A percentile compares a stretch with the other conserved stretches of the same genome.
These are phyloP conservation scores for Pollenia labialis DNA, from an alignment of 2,888 invertebrate genomes.

Conservation along the genomic window DNA sequence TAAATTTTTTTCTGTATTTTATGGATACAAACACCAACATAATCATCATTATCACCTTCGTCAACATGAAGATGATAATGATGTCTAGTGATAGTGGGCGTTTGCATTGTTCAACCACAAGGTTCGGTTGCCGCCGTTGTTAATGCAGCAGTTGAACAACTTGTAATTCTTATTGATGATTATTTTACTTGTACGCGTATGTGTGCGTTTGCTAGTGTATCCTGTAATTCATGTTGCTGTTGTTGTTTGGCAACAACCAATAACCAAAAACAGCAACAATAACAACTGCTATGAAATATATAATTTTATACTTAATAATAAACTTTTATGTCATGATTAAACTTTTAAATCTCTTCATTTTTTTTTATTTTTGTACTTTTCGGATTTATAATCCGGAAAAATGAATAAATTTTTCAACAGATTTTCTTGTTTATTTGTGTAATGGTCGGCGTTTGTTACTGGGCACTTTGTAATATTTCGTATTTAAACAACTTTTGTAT, in stretches of 20 bases:
- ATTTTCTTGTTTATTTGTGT: conserved; percentile 49
- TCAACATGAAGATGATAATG: conserved; percentile 28
- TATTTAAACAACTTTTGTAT: conserved; percentile 47
- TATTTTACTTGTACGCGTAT: conserved; percentile 20
- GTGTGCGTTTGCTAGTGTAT: conserved; percentile 23
- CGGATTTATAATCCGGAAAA: conserved; percentile 49
- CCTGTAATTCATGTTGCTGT: not conserved
- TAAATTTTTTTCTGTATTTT: conserved; percentile 24
- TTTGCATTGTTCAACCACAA: conserved; percentile 68
- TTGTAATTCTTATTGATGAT: conserved; percentile 83
- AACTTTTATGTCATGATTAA: conserved; percentile 56
- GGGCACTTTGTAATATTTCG: conserved; percentile 34
- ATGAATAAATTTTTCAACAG: conserved; percentile 25
- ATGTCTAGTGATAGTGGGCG: conserved; percentile 68
- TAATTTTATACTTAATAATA: conserved; percentile 51
- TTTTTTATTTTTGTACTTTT: conserved; percentile 11
- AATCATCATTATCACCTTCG: conserved; percentile 17
- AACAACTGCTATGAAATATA: conserved; percentile 28
- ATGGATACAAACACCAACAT: conserved; percentile 24
- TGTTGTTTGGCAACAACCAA: conserved; percentile 38
- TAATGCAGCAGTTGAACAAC: conserved; percentile 77
- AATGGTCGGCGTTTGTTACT: conserved; percentile 22
- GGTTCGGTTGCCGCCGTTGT: conserved; percentile 73
- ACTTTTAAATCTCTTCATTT: conserved; percentile 54
- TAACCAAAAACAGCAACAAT: conserved; percentile 43